These are phyloP conservation scores for Zaprionus camerounensis DNA, from an alignment of 1,140 invertebrate species.

Conservation along the genomic window DNA sequence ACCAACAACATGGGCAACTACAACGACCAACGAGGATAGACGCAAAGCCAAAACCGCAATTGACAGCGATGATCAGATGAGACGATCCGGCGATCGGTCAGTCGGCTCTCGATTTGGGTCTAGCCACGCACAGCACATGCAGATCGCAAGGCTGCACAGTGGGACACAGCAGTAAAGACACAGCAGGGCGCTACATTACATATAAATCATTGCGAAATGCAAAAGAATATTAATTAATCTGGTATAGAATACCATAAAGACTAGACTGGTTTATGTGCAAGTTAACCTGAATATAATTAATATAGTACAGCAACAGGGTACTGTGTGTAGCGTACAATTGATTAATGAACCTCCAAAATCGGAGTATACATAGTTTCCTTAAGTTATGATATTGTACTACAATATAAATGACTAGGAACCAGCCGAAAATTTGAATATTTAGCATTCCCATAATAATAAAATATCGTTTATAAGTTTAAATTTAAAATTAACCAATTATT, in stretches of 20 bases:
- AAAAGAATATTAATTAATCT: slow-evolving; percentile 1
- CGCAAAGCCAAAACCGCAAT: slow-evolving; percentile 52
- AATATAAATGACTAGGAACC: too few species aligned
- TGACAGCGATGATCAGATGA: slow-evolving; percentile 73
- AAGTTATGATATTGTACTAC: too few species aligned
- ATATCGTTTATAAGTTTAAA: too few species aligned
- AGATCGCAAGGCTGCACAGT: slow-evolving; percentile 13
- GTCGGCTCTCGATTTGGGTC: slow-evolving; percentile 49
- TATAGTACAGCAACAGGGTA: not conserved
- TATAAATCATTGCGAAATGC: not conserved
- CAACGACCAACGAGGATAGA: not conserved
- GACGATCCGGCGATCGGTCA: slow-evolving; percentile 45
- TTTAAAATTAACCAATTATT: too few species aligned
- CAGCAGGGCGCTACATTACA: slow-evolving; percentile 13
- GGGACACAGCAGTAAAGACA: not conserved
- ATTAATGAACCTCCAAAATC: too few species aligned
- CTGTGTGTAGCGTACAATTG: too few species aligned
- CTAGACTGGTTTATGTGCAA: not conserved
- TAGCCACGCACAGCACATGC: slow-evolving; percentile 52
- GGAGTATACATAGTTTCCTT: too few species aligned
- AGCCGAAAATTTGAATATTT: too few species aligned
- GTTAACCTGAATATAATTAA: not conserved
- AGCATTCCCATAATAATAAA: too few species aligned
- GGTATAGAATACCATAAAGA: not conserved
- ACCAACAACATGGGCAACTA: not conserved